These are phyloP conservation scores for Poeciliopsis prolifica DNA, from an alignment of 2,113 vertebrate genomes.

Conservation along the genomic window DNA sequence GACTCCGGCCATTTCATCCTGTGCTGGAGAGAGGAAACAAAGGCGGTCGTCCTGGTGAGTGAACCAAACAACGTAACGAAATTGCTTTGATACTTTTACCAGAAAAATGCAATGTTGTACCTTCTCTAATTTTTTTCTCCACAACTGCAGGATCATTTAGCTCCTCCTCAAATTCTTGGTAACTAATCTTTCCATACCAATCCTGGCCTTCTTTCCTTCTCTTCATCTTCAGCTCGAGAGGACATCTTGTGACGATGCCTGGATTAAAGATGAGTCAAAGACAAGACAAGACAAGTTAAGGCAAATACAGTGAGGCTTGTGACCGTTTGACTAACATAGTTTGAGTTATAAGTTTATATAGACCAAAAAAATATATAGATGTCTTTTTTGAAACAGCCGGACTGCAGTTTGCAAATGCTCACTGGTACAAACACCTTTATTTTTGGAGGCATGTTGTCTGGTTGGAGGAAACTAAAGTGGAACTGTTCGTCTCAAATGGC, in stretches of 20 bases:
- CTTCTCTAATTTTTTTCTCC: constrained; percentile 73
- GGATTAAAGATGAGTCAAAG: not conserved
- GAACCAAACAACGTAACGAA: not conserved
- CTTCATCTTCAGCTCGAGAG: constrained; percentile 81
- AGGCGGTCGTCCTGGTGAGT: not conserved
- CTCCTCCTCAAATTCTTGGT: constrained; percentile 45
- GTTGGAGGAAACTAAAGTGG: too few species aligned
- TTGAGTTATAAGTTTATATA: too few species aligned
- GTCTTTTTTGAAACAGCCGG: too few species aligned
- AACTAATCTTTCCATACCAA: constrained; percentile 76
- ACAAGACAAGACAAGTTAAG: not conserved
- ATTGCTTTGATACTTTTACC: not conserved
- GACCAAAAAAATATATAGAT: too few species aligned
- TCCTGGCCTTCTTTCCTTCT: constrained; percentile 58
- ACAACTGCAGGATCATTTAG: constrained; percentile 68
- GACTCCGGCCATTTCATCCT: constrained; percentile 79
- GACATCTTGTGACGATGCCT: constrained; percentile 82
- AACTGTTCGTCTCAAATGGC: too few species aligned
- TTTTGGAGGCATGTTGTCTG: too few species aligned
- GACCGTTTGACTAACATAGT: too few species aligned
- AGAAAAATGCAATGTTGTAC: constrained; percentile 31
- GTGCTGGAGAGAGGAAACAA: constrained; percentile 75
- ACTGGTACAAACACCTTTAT: too few species aligned
- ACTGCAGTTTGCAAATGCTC: too few species aligned
- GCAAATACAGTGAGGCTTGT: not conserved